A percentile compares a stretch with the other conserved stretches of the same genome.
phyloP scores from a whole-genome alignment of 2,113 vertebrate species.

The Ardeotis arabs region DNA sequence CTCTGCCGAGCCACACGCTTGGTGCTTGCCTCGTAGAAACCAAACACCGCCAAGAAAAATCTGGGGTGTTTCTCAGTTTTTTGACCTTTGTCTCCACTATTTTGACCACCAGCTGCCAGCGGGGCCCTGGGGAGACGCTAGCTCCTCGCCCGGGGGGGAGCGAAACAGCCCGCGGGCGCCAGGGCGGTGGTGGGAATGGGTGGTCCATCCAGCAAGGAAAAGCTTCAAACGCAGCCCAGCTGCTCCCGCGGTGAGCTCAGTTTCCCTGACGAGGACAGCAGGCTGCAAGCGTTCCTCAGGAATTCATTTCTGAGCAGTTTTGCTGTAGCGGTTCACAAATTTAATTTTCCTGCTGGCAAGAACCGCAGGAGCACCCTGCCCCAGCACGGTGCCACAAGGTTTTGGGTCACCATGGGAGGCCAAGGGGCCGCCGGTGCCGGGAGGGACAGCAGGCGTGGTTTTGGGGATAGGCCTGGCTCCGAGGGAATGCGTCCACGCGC shows the following conservation, averaged over 20 bases:
- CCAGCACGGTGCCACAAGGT: background rate
- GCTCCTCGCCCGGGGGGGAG: background rate
- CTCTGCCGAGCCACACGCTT: background rate
- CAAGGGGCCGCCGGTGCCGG: background rate
- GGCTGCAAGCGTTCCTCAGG: background rate
- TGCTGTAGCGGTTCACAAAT: background rate
- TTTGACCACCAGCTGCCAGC: background rate
- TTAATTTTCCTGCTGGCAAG: background rate
- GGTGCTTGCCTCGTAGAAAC: background rate
- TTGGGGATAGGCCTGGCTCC: background rate
- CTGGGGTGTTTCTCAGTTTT: background rate
- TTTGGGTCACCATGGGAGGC: background rate
- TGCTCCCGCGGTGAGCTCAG: conserved; percentile 36
- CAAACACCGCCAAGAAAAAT: background rate
- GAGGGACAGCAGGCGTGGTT: background rate
- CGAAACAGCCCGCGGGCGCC: background rate
- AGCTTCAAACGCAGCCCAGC: conserved; percentile 6
- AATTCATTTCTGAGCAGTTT: background rate
- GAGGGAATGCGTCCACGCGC: fast-evolving
- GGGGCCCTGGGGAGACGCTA: background rate
- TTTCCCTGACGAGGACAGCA: conserved; percentile 23
- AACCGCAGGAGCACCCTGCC: background rate
- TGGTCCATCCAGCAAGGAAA: conserved; percentile 17
- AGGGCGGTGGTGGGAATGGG: conserved; percentile 27
- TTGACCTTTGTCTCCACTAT: background rate